These are phyloP conservation scores for Glossophaga mutica DNA, from an alignment of 2,797 vertebrate genomes.

Conservation along the genomic window DNA sequence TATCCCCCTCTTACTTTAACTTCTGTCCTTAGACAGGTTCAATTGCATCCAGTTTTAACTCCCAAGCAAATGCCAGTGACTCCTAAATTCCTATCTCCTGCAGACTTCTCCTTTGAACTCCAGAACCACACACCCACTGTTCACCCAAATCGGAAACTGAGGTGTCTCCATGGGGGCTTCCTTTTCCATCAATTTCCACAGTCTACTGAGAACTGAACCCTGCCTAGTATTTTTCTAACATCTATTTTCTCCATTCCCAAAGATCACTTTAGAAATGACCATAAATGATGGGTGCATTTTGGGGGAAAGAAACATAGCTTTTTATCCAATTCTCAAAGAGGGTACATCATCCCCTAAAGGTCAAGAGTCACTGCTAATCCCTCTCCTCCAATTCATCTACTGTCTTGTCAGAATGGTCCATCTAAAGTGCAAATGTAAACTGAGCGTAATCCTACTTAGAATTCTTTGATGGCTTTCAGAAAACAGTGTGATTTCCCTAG, in stretches of 20 bases:
- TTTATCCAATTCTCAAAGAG: background rate
- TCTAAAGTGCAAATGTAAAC: conserved; percentile 9
- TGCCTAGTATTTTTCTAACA: background rate
- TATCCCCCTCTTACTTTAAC: background rate
- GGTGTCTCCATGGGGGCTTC: background rate
- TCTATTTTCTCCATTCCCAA: background rate
- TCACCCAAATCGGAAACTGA: background rate
- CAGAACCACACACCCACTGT: background rate
- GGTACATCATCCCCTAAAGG: background rate
- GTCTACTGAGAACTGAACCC: background rate
- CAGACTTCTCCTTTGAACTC: background rate
- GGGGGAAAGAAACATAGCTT: background rate
- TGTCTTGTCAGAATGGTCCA: background rate
- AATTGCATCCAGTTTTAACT: background rate
- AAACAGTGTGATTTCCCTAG: background rate
- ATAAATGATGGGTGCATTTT: conserved; percentile 26
- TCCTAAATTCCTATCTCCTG: background rate
- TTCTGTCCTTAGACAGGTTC: background rate
- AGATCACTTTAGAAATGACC: background rate
- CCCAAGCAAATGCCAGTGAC: background rate
- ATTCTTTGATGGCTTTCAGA: background rate
- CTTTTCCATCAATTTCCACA: background rate
- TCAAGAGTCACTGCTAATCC: background rate
- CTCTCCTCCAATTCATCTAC: background rate
- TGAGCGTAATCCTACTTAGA: background rate